Percentiles rank a stretch among this genome's conserved stretches.
Conservation (phyloP, 2,113 vertebrate genomes). For the Rhodinocichla rosea region DNA sequence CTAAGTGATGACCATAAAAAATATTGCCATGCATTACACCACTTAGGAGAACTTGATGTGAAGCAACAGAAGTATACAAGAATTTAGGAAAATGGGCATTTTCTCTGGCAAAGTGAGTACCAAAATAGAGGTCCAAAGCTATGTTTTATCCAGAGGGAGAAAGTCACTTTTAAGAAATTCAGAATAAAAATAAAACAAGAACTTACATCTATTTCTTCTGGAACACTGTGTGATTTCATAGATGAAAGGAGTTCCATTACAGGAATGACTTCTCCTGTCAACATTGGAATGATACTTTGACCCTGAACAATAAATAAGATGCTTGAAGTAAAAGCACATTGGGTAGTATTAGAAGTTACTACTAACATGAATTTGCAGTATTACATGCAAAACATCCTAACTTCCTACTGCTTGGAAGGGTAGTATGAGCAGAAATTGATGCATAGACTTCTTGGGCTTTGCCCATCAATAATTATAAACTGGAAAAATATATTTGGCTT, state of each 20-base stretch:
- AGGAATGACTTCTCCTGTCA: conserved; percentile 91
- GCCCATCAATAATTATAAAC: not conserved
- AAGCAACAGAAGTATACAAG: not conserved
- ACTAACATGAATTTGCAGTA: not conserved
- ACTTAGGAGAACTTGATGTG: not conserved
- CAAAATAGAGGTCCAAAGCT: not conserved
- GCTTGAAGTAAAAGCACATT: not conserved
- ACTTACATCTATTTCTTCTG: conserved; percentile 92
- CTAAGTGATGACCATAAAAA: not conserved
- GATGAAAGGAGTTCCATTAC: conserved; percentile 96
- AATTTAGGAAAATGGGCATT: not conserved
- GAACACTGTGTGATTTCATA: conserved; percentile 93
- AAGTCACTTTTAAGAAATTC: not conserved
- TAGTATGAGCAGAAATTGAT: not conserved
- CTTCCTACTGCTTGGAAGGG: not conserved
- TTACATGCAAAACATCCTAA: not conserved
- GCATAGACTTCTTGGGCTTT: not conserved
- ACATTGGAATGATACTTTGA: conserved; percentile 92
- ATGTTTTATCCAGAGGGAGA: not conserved
- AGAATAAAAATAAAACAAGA: not conserved
- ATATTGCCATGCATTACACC: not conserved
- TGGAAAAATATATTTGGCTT: not conserved
- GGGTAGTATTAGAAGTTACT: not conserved
- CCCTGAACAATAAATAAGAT: conserved; percentile 74
- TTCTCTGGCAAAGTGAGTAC: not conserved